phyloP scores from a whole-genome alignment of 2,888 invertebrate species.

The Cyclophora albipunctata region DNA sequence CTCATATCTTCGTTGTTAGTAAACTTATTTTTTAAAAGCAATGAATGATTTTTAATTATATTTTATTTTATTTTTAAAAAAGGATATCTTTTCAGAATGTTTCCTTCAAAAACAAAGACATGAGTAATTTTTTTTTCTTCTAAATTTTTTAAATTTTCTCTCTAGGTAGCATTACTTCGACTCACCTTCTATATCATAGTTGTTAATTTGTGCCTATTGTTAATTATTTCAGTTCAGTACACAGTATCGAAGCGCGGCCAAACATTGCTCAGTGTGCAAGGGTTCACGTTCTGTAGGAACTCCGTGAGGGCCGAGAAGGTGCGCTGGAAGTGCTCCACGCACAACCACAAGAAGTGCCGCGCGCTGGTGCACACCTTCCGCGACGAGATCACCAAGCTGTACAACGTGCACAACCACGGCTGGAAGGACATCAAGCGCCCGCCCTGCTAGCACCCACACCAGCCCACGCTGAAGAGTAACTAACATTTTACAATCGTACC shows the following conservation, averaged over 20 bases:
- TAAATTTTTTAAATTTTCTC: too few relatives aligned
- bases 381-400: conserved; percentile 17
- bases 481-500: too few relatives aligned
- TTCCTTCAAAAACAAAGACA: too few relatives aligned
- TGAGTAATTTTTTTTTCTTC: too few relatives aligned
- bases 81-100: too few relatives aligned
- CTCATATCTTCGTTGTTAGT: too few relatives aligned
- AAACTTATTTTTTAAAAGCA: too few relatives aligned
- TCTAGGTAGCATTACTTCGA: too few relatives aligned
- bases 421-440: not conserved
- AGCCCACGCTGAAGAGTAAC: not conserved
- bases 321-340: conserved; percentile 35
- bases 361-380: conserved; percentile 24
- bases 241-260: conserved; percentile 28
- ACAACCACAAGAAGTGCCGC: conserved; percentile 27
- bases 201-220: too few relatives aligned
- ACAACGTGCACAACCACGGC: conserved; percentile 23
- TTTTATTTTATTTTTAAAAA: too few relatives aligned
- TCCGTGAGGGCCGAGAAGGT: conserved; percentile 14
- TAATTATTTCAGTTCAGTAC: conserved; percentile 21
- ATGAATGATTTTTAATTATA: too few relatives aligned
- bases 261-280: conserved; percentile 16
- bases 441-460: not conserved
- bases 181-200: too few relatives aligned
- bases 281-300: conserved; percentile 29